Base-by-base conservation (phyloP, 2,797 vertebrate species). In the Todus mexicanus region DNA sequence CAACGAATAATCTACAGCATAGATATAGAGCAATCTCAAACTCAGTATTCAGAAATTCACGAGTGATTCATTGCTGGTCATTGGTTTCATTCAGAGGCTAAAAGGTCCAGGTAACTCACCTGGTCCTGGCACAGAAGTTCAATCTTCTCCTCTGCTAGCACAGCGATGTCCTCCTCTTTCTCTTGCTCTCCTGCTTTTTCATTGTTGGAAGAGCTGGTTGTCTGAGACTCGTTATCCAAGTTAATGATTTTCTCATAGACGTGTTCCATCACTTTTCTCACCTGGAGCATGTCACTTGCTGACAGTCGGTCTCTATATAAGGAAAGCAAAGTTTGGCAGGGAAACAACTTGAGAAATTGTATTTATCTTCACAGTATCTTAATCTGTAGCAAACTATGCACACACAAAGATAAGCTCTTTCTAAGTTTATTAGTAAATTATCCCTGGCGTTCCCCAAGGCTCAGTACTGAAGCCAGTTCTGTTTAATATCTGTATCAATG, bases 181-280 rank as follows among this genome's bases (percentile, higher is more conserved):
- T 99, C 99, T 97, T 98, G 98, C 92, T 99, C 99, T 57, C 99
- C 99, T 2, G 98, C 97, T 80, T 99, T 99, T n/a, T 99, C 99
- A 8, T 99, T 99, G 96, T 99, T 98, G 21, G 99, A 99, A 90
- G 99, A 99, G 97, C 99, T 99, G 31, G 99, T 99, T 91, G 99
- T 99, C 97, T 99, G 99, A n/a, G 99, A 99, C 95, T 99, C 99
- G 1, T 98, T 99, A 97, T 99, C 99, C 95, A 99, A 96, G 96
- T 99, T 99, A 73, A 99, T 99, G 93, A 99, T 99, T 97, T 99
- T 99, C 98, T 99, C 99, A 42, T 99, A 99, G 18, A 99, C 99
- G 0, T 99, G 99, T 75, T 99, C 99, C 99, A 99, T 99, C 95
- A 99, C 99, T 88, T 99, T 99, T 73, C 99, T 98, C 93, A 99